These are phyloP conservation scores for Pollenia amentaria DNA, from an alignment of 2,888 invertebrate genomes.

Conservation along the genomic window DNA sequence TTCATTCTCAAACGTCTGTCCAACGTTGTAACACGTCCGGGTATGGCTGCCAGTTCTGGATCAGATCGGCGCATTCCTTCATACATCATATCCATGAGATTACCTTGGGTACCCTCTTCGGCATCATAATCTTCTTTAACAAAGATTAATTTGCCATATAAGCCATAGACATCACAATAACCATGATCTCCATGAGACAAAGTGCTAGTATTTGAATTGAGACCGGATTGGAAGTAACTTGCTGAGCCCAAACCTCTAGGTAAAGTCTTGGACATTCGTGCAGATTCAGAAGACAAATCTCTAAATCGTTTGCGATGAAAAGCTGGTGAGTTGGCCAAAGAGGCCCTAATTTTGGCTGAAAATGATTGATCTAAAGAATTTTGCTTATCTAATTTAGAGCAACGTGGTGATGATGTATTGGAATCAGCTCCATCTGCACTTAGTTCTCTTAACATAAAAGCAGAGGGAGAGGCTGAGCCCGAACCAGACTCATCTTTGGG, in stretches of 20 bases:
- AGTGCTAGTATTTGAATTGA: conserved; percentile 86
- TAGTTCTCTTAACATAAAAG: conserved; percentile 75
- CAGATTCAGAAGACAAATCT: conserved; percentile 85
- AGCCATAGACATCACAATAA: conserved; percentile 93
- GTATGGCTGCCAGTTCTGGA: conserved; percentile 93
- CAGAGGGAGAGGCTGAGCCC: conserved; percentile 73
- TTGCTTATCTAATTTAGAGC: conserved; percentile 88
- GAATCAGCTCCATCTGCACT: conserved; percentile 77
- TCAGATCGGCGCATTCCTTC: conserved; percentile 92
- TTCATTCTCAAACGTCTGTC: conserved; percentile 93
- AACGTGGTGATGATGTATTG: conserved; percentile 79
- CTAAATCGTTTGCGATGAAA: conserved; percentile 86
- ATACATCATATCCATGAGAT: conserved; percentile 86
- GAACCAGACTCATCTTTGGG: conserved; percentile 78
- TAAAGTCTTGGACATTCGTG: conserved; percentile 91
- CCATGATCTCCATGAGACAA: conserved; percentile 87
- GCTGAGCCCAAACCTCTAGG: conserved; percentile 88
- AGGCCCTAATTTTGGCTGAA: conserved; percentile 87
- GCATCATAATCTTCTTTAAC: conserved; percentile 90
- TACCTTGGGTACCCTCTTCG: conserved; percentile 90
- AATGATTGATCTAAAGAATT: conserved; percentile 87
- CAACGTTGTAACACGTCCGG: conserved; percentile 92
- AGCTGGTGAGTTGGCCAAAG: conserved; percentile 88
- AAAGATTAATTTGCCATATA: conserved; percentile 95
- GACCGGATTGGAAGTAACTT: conserved; percentile 81